Base-by-base conservation (phyloP, 2,113 vertebrate species). In the Tyto alba region DNA sequence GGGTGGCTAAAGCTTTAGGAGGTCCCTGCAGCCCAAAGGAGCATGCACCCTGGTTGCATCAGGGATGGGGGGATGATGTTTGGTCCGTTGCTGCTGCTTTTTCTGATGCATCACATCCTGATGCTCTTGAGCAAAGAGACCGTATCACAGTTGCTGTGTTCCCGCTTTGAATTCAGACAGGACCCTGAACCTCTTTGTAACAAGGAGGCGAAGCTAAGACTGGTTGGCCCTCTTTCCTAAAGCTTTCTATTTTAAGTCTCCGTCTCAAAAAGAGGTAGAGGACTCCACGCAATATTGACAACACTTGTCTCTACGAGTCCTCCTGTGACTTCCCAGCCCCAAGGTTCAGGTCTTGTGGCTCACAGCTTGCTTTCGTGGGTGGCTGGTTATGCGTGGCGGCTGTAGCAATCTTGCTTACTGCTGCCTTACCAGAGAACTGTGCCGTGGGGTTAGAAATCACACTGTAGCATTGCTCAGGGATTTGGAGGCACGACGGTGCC, bases 41-140 rank as follows among this genome's bases (percentile, higher is more conserved):
- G 50, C 22, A 8, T 0, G 0, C 3, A 9, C 13, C 9, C 25
- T 82, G 56, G 15, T 59, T 82, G 29, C 64, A 3, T 0, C 47
- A 27, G 29, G 68, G 52, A 47, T 43, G 11, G 3, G 36, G 6
- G 20, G 21, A 15, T n/a, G 21, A 15, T 40, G 16, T 43, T 89
- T 63, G 47, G 16, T 43, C 50, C 13, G 2, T 56, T 78, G n/a
- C 60, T 81, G 57, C 45, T 45, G 55, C 41, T 45, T 89, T 69
- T 77, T 77, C 41, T 83, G 34, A 27, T 34, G n/a, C 5, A 2
- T 92, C 20, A 1, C 3, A 2, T 85, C 32, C 45, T 34, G 21
- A 47, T 80, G 40, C 40, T 81, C n/a, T 69, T 41, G 47, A 62
- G 64, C 0, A 1, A 57, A 57, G 47, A 82, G 47, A 11, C 47